Evolutionary conservation across 2,888 invertebrate genomes (phyloP).

Genomic region (Limulus polyphemus): DNA sequence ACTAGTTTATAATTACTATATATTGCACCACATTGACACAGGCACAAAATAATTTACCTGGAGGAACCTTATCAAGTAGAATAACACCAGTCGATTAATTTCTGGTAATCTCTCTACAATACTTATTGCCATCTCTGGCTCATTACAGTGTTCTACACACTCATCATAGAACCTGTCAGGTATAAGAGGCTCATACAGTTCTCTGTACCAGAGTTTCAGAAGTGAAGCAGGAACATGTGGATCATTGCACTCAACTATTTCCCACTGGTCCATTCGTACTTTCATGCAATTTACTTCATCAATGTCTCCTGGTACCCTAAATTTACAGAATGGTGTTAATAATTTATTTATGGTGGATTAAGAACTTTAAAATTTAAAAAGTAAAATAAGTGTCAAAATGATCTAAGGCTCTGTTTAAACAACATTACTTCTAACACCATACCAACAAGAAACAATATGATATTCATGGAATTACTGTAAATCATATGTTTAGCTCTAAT

Average conservation of each 20-base stretch:
- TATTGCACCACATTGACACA: too few species aligned
- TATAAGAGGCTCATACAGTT: slow-evolving; percentile 88
- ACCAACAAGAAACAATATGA: too few species aligned
- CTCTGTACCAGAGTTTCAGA: slow-evolving; percentile 87
- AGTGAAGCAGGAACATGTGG: slow-evolving; percentile 89
- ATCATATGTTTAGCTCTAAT: too few species aligned
- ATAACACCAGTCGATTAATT: slow-evolving; percentile 69
- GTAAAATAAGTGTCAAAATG: too few species aligned
- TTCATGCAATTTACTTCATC: slow-evolving; percentile 84
- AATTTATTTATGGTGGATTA: too few species aligned
- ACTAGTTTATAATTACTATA: too few species aligned
- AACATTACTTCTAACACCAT: too few species aligned
- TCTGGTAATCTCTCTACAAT: slow-evolving; percentile 77
- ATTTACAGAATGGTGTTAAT: slow-evolving; percentile 2
- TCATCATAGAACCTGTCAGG: slow-evolving; percentile 80
- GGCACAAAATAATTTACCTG: too few species aligned
- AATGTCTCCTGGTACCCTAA: slow-evolving; percentile 80
- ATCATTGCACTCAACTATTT: slow-evolving; percentile 53
- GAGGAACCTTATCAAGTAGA: slow-evolving; percentile 52
- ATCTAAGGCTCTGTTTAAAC: too few species aligned
- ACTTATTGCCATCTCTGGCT: slow-evolving; percentile 59
- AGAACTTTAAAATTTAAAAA: too few species aligned
- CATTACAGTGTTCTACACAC: slow-evolving; percentile 49
- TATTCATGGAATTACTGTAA: too few species aligned
- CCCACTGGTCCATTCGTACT: slow-evolving; percentile 80